Conservation (phyloP, 1,140 invertebrate genomes). For the Drosophila bifasciata region DNA sequence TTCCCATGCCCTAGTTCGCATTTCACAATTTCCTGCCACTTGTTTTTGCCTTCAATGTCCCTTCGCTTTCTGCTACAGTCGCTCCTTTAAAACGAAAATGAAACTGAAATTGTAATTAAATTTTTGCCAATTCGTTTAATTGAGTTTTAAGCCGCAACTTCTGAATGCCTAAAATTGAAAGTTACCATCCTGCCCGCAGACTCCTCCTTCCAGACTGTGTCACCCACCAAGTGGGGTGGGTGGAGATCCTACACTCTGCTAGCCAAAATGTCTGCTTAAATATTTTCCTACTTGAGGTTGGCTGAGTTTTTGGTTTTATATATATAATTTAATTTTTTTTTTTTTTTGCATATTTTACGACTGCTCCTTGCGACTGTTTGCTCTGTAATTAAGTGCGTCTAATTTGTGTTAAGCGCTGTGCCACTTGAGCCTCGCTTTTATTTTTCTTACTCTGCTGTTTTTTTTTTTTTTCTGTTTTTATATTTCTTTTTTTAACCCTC, state of each 20-base stretch:
- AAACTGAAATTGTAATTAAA: constrained; percentile 73
- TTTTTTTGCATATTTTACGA: constrained; percentile 60
- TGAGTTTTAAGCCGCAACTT: constrained; percentile 78
- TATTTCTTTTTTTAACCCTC: constrained; percentile 14
- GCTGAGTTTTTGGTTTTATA: constrained; percentile 11
- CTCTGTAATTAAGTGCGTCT: constrained; percentile 81
- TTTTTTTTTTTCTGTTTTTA: not conserved
- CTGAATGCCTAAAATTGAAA: constrained; percentile 60
- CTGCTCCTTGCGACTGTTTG: constrained; percentile 66
- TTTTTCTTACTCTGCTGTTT: constrained; percentile 24
- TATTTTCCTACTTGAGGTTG: constrained; percentile 47
- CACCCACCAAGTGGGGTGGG: too few relatives aligned
- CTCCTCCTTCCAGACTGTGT: too few relatives aligned
- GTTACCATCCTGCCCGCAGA: constrained; percentile 18
- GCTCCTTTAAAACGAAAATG: constrained; percentile 36
- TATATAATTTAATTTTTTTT: constrained; percentile 11
- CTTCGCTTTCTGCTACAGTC: not conserved
- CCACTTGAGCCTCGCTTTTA: constrained; percentile 65
- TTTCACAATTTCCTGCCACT: not conserved
- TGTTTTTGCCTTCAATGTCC: not conserved
- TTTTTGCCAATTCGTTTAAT: constrained; percentile 78
- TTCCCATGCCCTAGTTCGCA: not conserved
- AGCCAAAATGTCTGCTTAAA: constrained; percentile 42
- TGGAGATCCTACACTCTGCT: not conserved
- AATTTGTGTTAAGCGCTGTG: constrained; percentile 78